phyloP scores from a whole-genome alignment of 1,140 invertebrate species.

The Drosophila guanche region DNA sequence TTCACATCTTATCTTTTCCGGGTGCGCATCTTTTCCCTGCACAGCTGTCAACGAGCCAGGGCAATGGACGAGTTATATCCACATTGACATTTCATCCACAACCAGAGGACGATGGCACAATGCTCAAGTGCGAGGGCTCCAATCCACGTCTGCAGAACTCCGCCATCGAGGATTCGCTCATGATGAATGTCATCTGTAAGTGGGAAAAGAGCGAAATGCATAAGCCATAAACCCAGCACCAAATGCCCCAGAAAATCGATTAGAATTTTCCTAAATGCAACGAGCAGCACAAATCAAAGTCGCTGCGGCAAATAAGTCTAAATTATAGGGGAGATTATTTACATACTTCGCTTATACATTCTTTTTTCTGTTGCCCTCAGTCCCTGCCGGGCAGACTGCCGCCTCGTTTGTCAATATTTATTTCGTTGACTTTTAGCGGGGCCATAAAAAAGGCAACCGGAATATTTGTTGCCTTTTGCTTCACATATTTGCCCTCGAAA shows the following conservation, averaged over 20 bases:
- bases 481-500: conserved; percentile 37
- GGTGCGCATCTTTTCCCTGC: background rate
- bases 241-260: conserved; percentile 17
- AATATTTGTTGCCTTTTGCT: conserved; percentile 35
- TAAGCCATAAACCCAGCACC: background rate
- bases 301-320: conserved; percentile 68
- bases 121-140: conserved; percentile 92
- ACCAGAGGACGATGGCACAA: conserved; percentile 92
- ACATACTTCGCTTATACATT: too few relatives aligned
- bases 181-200: conserved; percentile 94
- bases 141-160: conserved; percentile 90
- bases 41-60: conserved; percentile 87
- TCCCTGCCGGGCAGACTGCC: too few relatives aligned
- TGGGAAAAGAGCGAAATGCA: conserved; percentile 64
- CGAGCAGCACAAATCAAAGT: conserved; percentile 26
- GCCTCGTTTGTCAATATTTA: conserved; percentile 66
- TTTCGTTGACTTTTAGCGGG: conserved; percentile 49
- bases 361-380: background rate
- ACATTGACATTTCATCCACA: conserved; percentile 90
- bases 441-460: conserved; percentile 63
- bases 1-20: conserved; percentile 49
- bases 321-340: conserved; percentile 72
- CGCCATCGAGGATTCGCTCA: conserved; percentile 90
- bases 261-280: conserved; percentile 62
- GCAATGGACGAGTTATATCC: conserved; percentile 89